Base-by-base conservation (phyloP, 2,797 vertebrate genomes). In the Dendrocincla tyrannina region DNA sequence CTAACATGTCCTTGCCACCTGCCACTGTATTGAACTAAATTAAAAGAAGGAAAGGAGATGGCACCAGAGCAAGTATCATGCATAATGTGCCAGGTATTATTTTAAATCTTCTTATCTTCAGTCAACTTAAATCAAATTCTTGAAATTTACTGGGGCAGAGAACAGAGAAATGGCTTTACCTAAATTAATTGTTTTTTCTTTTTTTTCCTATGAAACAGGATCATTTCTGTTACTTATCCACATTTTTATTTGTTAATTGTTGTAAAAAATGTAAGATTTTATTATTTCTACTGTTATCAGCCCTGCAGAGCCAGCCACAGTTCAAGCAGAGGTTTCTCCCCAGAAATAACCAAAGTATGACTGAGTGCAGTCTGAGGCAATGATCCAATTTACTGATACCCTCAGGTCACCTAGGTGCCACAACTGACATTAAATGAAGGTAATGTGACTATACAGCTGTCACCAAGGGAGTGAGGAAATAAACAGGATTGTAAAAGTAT, bases 91-190 rank as follows among this genome's bases (percentile, higher is more conserved):
- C 91, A 95, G 64, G 42, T 17, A 75, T 81, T 95, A 80, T 96
- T 94, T 95, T 87, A 93, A 87, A 85, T 77, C 59, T 79, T 84
- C 75, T 73, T 84, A 46, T 94, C 56, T 88, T 92, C 64, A 85
- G 73, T 89, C 86, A 88, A 22, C 24, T 86, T 66, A 86, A 86
- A 95, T 88, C 35, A 88, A 62, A 74, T 63, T 74, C 35, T 86
- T 77, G 52, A 88, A 86, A 91, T 22, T 44, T 91, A 42, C 15
- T 87, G 85, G 3, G 15, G 41, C 5, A 5, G 22, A 67, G 30
- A 91, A 68, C 4, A 77, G 11, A 30, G 16, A 87, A 19, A 35
- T 66, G 41, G 52, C n/a, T 85, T 33, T 68, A 46, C 17, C 27
- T 74, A 53, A 58, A 69, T 82, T 60, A n/a, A 75, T 47, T 35